phyloP scores from a whole-genome alignment of 2,888 invertebrate genomes.

The Apocheima hispidaria region DNA sequence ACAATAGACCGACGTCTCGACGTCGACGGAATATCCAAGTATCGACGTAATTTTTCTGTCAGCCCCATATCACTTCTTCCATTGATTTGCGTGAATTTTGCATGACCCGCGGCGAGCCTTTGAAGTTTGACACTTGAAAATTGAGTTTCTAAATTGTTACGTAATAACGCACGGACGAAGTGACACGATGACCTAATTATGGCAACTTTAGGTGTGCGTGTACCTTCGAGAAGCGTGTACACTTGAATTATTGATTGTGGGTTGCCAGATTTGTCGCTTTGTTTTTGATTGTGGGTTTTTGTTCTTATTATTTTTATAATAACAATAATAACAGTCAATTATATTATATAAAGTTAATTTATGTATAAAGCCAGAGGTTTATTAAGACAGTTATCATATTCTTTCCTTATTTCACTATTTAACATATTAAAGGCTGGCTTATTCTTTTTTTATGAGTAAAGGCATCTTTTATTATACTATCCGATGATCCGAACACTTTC shows the following conservation, averaged over 20 bases:
- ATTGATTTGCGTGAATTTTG: conserved; percentile 39
- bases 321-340: neutral
- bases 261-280: conserved; percentile 3
- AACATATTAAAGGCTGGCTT: no score
- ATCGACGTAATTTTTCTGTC: conserved; percentile 23
- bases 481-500: no score
- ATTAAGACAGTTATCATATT: no score
- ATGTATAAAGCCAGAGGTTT: no score
- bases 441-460: no score
- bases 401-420: no score
- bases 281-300: conserved; percentile 3
- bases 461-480: no score
- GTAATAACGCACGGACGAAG: conserved; percentile 34
- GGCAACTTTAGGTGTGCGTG: conserved; percentile 28
- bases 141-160: conserved; percentile 39
- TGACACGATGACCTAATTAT: conserved; percentile 43
- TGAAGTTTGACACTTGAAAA: conserved; percentile 45
- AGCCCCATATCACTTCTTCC: conserved; percentile 20
- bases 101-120: conserved; percentile 19
- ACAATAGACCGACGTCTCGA: neutral
- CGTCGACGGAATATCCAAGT: neutral
- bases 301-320: neutral
- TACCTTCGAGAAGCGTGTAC: no score
- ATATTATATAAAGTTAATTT: no score
- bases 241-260: conserved; percentile 28